Conservation (phyloP, 2,888 invertebrate genomes). For the Pegoplata infirma region DNA sequence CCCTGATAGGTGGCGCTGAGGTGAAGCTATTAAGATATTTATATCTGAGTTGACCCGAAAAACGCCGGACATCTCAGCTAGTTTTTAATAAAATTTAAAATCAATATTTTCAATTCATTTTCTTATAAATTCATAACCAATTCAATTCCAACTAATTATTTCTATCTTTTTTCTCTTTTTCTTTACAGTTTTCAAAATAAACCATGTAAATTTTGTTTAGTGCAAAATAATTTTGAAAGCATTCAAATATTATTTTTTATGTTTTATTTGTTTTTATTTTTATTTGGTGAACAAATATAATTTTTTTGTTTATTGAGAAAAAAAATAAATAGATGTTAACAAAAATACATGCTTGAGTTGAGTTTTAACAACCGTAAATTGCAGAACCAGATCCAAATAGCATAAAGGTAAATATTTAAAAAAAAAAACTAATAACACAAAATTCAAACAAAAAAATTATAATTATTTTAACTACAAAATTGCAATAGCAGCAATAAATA, state of each 20-base stretch:
- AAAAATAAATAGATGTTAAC: constrained; percentile 46
- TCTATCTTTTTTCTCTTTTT: constrained; percentile 5
- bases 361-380: constrained; percentile 30
- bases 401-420: constrained; percentile 49
- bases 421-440: background rate
- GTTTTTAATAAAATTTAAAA: too few relatives aligned
- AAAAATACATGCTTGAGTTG: constrained; percentile 46
- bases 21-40: too few relatives aligned
- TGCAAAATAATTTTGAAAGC: constrained; percentile 62
- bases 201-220: constrained; percentile 51
- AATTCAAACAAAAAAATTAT: background rate
- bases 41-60: too few relatives aligned
- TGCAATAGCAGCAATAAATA: background rate
- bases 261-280: constrained; percentile 23
- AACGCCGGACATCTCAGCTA: too few relatives aligned
- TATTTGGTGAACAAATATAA: constrained; percentile 37
- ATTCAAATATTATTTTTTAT: constrained; percentile 18
- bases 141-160: background rate
- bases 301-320: constrained; percentile 42
- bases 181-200: constrained; percentile 60
- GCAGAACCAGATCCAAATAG: constrained; percentile 2
- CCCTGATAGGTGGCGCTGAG: too few relatives aligned
- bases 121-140: too few relatives aligned
- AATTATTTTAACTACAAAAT: constrained; percentile 3
- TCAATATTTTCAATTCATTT: too few relatives aligned